These are phyloP conservation scores for Ibidorhyncha struthersii DNA, from an alignment of 2,113 vertebrate species.

Conservation along the genomic window DNA sequence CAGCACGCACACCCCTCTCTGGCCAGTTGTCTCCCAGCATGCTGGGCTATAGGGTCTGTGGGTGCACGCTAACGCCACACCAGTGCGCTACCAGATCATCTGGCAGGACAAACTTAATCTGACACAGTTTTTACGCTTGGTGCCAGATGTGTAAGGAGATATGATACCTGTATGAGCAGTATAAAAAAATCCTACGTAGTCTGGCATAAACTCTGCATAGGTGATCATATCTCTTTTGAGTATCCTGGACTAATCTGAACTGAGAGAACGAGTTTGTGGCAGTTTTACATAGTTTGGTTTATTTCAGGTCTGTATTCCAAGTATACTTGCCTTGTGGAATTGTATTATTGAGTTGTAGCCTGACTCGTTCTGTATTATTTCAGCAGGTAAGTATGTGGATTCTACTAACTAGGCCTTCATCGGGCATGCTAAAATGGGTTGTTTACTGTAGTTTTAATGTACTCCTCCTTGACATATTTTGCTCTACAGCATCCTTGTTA, in stretches of 20 bases:
- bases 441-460: background rate
- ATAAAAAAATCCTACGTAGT: background rate
- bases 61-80: background rate
- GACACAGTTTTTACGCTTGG: background rate
- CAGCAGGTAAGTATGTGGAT: background rate
- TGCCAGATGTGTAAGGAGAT: background rate
- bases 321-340: background rate
- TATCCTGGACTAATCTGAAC: background rate
- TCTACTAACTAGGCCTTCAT: background rate
- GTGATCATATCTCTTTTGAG: background rate
- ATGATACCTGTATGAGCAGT: background rate
- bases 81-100: background rate
- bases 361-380: background rate
- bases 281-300: background rate
- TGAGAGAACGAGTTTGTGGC: background rate
- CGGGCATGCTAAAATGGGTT: background rate
- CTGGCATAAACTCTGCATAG: background rate
- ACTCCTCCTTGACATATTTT: background rate
- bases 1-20: background rate
- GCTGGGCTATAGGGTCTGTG: background rate
- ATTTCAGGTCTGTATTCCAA: background rate
- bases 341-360: background rate
- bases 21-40: background rate
- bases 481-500: background rate
- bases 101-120: background rate